These are phyloP conservation scores for Hirtodrosophila duncani DNA, from an alignment of 2,888 invertebrate genomes.

Conservation along the genomic window DNA sequence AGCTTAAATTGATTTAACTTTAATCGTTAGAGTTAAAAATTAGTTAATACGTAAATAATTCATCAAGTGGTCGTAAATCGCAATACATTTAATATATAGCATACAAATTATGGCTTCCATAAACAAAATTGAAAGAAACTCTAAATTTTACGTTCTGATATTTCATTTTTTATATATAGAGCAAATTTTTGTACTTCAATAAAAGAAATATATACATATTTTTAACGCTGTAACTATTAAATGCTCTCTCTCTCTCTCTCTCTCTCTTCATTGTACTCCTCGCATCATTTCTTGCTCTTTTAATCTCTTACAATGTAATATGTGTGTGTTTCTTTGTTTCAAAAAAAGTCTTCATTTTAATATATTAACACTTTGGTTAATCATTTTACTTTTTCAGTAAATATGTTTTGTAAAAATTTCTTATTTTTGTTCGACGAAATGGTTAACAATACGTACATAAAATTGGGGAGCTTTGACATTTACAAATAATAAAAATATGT, in stretches of 20 bases:
- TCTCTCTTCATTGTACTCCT: conserved; percentile 2
- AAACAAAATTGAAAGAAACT: conserved; percentile 38
- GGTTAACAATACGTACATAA: no score
- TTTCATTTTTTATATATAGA: conserved; percentile 42
- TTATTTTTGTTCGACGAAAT: background rate
- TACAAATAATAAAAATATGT: no score
- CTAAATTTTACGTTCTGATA: conserved; percentile 51
- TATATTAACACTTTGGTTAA: no score
- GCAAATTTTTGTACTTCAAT: conserved; percentile 61
- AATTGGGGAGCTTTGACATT: no score
- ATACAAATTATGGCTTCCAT: conserved; percentile 6
- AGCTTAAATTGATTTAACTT: conserved; percentile 36
- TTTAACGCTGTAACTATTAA: conserved; percentile 36
- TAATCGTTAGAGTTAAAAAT: conserved; percentile 47
- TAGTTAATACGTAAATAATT: conserved; percentile 31
- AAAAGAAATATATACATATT: conserved; percentile 45
- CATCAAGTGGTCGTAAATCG: background rate
- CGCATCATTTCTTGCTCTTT: conserved; percentile 1
- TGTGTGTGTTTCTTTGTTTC: no score
- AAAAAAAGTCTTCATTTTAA: no score
- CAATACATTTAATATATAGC: conserved; percentile 22
- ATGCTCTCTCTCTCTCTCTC: conserved; percentile 29
- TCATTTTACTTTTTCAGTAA: background rate
- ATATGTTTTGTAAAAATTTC: background rate
- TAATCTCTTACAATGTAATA: no score